These are phyloP conservation scores for Aporophyla lueneburgensis DNA, from an alignment of 2,888 invertebrate species.

Conservation along the genomic window DNA sequence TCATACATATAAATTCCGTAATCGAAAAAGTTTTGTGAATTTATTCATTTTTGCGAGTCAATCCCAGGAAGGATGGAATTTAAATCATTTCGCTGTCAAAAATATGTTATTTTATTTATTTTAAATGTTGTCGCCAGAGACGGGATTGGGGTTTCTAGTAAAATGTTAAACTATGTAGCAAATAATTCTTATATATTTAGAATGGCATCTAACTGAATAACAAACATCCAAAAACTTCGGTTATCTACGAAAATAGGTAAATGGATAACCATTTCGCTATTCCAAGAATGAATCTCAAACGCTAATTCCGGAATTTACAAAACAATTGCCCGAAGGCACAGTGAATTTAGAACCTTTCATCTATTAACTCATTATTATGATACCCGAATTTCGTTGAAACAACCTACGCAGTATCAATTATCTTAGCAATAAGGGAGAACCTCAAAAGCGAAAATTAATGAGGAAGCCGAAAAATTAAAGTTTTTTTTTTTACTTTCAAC, in stretches of 20 bases:
- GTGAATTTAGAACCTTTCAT: conserved; percentile 32
- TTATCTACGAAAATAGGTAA: background rate
- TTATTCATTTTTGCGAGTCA: conserved; percentile 40
- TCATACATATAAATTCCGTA: conserved; percentile 23
- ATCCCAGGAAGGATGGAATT: conserved; percentile 24
- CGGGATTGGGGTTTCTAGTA: background rate
- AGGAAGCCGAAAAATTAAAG: conserved; percentile 71
- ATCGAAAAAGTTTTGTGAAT: conserved; percentile 42
- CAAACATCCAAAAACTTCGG: background rate
- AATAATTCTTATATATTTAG: background rate
- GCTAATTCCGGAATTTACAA: conserved; percentile 16
- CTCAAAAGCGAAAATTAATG: conserved; percentile 70
- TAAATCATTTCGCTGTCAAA: conserved; percentile 26
- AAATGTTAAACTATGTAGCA: conserved; percentile 3
- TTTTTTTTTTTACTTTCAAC: conserved; percentile 65
- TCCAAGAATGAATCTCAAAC: conserved; percentile 10
- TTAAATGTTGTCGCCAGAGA: background rate
- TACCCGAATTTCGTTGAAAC: conserved; percentile 56
- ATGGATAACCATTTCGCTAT: background rate
- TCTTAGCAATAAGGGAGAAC: conserved; percentile 65
- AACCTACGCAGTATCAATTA: conserved; percentile 70
- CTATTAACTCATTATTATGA: conserved; percentile 43
- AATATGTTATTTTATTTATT: conserved; percentile 9
- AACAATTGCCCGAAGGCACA: conserved; percentile 26
- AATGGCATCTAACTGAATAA: background rate